phyloP scores from a whole-genome alignment of 2,113 vertebrate genomes.

The Erinaceus europaeus region DNA sequence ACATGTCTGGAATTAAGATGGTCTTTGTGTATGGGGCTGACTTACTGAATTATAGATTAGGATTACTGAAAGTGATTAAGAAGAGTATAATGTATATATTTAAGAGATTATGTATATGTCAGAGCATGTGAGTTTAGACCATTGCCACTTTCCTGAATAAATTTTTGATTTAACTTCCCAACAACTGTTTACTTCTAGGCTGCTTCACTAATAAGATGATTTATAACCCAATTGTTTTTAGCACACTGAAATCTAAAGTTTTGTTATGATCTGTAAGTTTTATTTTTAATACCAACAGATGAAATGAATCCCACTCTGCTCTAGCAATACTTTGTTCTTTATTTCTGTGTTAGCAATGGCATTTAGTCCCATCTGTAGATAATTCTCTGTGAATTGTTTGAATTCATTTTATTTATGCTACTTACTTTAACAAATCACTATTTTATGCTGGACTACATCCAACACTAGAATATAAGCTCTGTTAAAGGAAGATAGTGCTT shows the following conservation, averaged over 20 bases:
- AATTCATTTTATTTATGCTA: background rate
- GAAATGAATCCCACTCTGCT: background rate
- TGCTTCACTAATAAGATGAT: background rate
- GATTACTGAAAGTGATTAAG: background rate
- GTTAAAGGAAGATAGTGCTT: too few species aligned
- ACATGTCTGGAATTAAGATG: background rate
- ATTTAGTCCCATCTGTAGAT: background rate
- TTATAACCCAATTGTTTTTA: background rate
- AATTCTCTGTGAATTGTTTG: background rate
- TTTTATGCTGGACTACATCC: background rate
- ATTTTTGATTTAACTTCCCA: background rate
- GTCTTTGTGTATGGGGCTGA: background rate
- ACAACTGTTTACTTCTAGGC: background rate
- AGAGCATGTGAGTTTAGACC: background rate
- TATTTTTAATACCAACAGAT: background rate
- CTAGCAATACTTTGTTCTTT: background rate
- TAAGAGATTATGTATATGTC: too few species aligned
- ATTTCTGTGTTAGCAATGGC: background rate
- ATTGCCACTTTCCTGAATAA: background rate
- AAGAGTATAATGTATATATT: background rate
- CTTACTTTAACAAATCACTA: background rate
- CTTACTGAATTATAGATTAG: background rate
- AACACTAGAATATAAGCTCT: background rate
- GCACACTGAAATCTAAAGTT: background rate
- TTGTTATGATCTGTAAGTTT: background rate